Base-by-base conservation (phyloP, 2,797 vertebrate species). In the Falco concolor region DNA sequence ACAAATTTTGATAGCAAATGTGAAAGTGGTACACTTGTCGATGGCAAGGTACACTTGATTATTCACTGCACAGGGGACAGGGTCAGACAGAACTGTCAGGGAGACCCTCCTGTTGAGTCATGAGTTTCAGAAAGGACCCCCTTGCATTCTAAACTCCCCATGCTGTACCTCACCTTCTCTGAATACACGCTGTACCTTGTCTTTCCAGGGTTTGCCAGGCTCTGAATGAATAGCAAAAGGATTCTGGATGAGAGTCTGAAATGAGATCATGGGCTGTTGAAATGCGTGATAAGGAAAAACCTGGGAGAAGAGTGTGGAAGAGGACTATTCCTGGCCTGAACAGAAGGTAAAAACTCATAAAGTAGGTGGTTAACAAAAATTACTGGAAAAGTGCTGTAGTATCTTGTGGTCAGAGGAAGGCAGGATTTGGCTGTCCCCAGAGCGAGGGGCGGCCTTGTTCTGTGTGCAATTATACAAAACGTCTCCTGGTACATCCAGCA, bases 401-500 rank as follows among this genome's bases (percentile, higher is more conserved):
- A 40, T 11, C 28, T 15, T 1, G 0, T 45, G 47, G 38, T 81
- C 54, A 52, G 81, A 74, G 45, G 25, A 57, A 78, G 24, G 50
- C 34, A 36, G 78, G 70, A 45, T 53, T 57, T 79, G 44, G 44
- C 57, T 54, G 57, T 40, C 15, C 25, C 20, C 22, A 59, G 47
- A 14, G 30, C 32, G 56, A 69, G 56, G 25, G 13, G 17, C 5
- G 1, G 60, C 63, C n/a, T 44, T 27, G 13, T 5, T 68, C 44
- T 5, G 6, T 32, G 2, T 10, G 13, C n/a, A 17, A 4, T 13
- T 8, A 10, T 2, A 8, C 6, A 1, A 5, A 2, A 6, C 8
- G 23, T 18, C 68, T 42, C 50, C 18, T 27, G 50, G 38, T 10
- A 11, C 10, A 2, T 1, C 4, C 9, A 14, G 60, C 20, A 15